Base-by-base conservation (phyloP, 2,888 invertebrate species). In the Rotaria macrura region DNA sequence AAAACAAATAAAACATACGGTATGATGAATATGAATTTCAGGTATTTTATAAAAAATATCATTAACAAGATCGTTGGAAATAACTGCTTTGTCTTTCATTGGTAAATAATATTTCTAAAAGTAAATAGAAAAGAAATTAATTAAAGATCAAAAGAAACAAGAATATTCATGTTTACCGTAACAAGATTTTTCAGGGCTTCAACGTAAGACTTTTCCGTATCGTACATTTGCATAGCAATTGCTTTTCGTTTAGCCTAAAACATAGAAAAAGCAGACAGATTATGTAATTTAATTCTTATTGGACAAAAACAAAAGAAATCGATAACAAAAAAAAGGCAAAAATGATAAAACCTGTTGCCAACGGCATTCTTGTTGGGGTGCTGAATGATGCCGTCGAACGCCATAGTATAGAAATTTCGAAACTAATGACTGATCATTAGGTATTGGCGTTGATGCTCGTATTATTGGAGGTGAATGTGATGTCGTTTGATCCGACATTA, bases 101-200 rank as follows among this genome's bases (percentile, higher is more conserved):
- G 86, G 86, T 74, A 86, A 86, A 85, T 86, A 86, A 55, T 86
- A 86, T 86, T 86, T 86, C 86, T 86, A 74, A 49, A 84, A 47
- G 38, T 65, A 34, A 65, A 65, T 25, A 65, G 20, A 20, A 20
- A 34, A 65, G 65, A 65, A 17, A 17, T 20, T 65, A 3, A 20
- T 79, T 25, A 25, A 38, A 23, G 23, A 23, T 20, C 34, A 38
- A 25, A 23, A 79, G 29, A 43, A 38, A 43, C n/a, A n/a, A n/a
- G n/a, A 40, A 52, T 40, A 9, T 9, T 7, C 7, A 5, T 34
- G 23, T 34, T 86, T 86, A 86, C 86, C 54, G 85, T 85, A 25
- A 85, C 85, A 40, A 86, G 83, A 54, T 83, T 86, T 85, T 86
- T 85, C 17, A 86, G 40, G 12, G 86, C 86, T 85, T 85, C 86